These are phyloP conservation scores for Platerodrilus igneus DNA, from an alignment of 2,888 invertebrate species.

Conservation along the genomic window DNA sequence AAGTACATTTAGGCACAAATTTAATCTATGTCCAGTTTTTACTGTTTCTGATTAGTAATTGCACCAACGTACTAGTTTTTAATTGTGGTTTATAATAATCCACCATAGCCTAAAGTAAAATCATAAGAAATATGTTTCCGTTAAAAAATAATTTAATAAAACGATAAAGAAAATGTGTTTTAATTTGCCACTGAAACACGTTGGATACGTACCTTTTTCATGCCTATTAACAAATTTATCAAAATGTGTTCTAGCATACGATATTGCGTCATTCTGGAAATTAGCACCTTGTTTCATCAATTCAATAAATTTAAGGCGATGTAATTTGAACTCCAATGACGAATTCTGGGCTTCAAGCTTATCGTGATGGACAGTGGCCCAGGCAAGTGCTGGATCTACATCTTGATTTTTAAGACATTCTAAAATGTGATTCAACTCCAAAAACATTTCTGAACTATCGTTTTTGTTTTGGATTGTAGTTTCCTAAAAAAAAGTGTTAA, in stretches of 20 bases:
- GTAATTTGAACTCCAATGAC: slow-evolving; percentile 75
- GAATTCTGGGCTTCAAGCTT: slow-evolving; percentile 66
- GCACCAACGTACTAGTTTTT: too few relatives aligned
- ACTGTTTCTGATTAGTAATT: too few relatives aligned
- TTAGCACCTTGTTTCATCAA: slow-evolving; percentile 60
- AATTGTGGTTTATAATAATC: background rate
- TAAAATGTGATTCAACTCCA: slow-evolving; percentile 81
- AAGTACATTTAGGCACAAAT: too few relatives aligned
- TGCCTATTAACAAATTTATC: slow-evolving; percentile 73
- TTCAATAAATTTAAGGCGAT: slow-evolving; percentile 75
- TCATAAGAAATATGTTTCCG: too few relatives aligned
- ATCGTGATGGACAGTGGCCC: slow-evolving; percentile 75
- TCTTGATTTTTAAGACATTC: slow-evolving; percentile 78
- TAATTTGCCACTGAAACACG: too few relatives aligned
- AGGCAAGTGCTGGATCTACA: slow-evolving; percentile 78
- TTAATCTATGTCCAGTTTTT: too few relatives aligned
- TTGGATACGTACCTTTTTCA: slow-evolving; percentile 73
- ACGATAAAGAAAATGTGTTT: slow-evolving; percentile 6
- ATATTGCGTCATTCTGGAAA: slow-evolving; percentile 78
- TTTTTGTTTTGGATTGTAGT: slow-evolving; percentile 61
- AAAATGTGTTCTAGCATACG: slow-evolving; percentile 81
- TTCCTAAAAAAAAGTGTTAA: slow-evolving; percentile 53
- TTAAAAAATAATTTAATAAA: slow-evolving; percentile 8
- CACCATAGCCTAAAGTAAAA: background rate
- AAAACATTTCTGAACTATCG: slow-evolving; percentile 69